A percentile compares a stretch with the other conserved stretches of the same genome.
Evolutionary conservation across 35 echinoderm and acorn worm species (phyloP).

Genomic region (Apostichopus japonicus): DNA sequence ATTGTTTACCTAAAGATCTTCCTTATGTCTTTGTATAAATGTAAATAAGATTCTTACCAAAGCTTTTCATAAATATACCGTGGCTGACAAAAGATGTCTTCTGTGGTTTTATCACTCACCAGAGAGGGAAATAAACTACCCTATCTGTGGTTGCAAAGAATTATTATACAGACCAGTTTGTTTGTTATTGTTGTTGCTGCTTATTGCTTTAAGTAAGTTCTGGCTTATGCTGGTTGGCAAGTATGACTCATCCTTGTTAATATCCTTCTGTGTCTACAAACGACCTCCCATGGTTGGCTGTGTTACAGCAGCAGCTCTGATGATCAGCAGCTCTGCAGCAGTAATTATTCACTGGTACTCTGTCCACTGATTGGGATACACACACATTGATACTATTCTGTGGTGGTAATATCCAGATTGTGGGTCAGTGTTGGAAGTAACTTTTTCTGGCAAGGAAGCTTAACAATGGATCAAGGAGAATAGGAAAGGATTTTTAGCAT

Average conservation of each 20-base stretch:
- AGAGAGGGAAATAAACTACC: no score
- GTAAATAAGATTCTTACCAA: no score
- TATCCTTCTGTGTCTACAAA: constrained; percentile 41
- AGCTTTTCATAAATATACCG: no score
- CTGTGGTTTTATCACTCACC: no score
- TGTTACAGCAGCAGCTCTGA: not conserved
- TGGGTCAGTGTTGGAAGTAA: not conserved
- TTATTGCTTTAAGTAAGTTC: constrained; percentile 6
- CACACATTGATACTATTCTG: not conserved
- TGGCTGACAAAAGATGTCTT: no score
- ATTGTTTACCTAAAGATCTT: no score
- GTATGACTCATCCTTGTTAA: constrained; percentile 30
- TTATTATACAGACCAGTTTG: no score
- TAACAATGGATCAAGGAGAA: constrained; percentile 6
- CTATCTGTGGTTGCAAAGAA: no score
- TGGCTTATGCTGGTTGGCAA: not conserved
- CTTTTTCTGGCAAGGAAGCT: not conserved
- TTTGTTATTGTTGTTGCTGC: not conserved
- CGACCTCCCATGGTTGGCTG: constrained; percentile 27
- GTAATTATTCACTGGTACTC: not conserved
- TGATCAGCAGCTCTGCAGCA: not conserved
- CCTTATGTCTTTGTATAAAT: no score
- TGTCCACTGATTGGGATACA: not conserved
- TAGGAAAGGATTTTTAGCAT: not conserved
- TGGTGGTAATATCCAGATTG: not conserved